Conservation (phyloP, 35 echinoderm and acorn worm genomes). For the Eucidaris tribuloides region DNA sequence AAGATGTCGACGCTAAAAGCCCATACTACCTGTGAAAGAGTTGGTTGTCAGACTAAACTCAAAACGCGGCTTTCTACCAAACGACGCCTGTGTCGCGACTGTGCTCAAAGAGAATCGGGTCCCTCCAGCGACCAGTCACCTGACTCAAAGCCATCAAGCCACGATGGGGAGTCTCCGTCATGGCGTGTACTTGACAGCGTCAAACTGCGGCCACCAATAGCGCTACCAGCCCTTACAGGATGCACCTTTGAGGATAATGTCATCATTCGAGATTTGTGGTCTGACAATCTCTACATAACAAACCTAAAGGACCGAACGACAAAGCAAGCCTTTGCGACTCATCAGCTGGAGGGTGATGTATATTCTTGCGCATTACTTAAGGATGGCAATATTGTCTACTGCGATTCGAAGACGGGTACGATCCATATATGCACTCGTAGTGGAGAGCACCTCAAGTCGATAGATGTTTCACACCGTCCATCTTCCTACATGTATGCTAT, state of each 20-base stretch:
- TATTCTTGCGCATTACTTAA: background rate
- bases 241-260: background rate
- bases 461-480: background rate
- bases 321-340: background rate
- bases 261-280: conserved; percentile 3
- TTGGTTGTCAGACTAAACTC: no score
- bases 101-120: background rate
- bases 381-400: conserved; percentile 1
- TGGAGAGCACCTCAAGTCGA: background rate
- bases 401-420: conserved; percentile 1
- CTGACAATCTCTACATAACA: background rate
- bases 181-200: background rate
- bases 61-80: no score
- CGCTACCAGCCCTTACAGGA: background rate
- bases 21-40: no score
- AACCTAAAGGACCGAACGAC: conserved; percentile 5
- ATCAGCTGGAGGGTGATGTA: conserved; percentile 3
- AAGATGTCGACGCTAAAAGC: no score
- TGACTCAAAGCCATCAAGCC: no score
- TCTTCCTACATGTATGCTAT: conserved; percentile 2
- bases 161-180: background rate
- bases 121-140: background rate
- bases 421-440: background rate
- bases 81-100: no score
- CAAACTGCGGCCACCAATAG: background rate